Evolutionary conservation across 2,113 vertebrate genomes (phyloP), one percentile per base, ranked within the genome.

Genomic region (Tupaia chinensis): DNA sequence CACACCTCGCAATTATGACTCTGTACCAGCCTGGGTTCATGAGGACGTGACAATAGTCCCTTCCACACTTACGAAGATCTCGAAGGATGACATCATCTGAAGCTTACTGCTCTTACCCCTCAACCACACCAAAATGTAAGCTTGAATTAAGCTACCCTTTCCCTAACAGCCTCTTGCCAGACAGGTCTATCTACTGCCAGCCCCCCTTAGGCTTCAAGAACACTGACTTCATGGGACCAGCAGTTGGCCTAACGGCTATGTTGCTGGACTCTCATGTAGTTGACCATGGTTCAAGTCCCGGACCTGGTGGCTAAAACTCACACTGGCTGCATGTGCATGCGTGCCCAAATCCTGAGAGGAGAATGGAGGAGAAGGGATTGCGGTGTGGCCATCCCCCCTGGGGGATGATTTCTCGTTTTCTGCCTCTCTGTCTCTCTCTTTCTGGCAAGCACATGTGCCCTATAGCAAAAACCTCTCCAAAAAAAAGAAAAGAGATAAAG

Each of bases 121-220:
- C 14, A 16, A 16, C 93, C 56, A 68, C 66, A 44, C 68, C 83
- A 79, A 22, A 88, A 72, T 12, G 70, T 77, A 80, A 7, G 0
- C 23, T 91, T 95, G n/a, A 83, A 79, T 84, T 66, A 95, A 73
- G 22, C 74, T 76, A 32, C 82, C 17, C 14, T 19, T 72, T 32
- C 27, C 17, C 53, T 17, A 58, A 83, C 10, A 86, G 23, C 88
- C 65, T 94, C 79, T 93, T 17, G 69, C 44, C 53, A 73, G 65
- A 94, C 94, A 87, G 83, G 91, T 93, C 96, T 86, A 29, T 32
- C 85, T 81, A 54, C 89, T 95, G 58, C 53, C 66, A 6, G 80
- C 9, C 73, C 34, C 44, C 82, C 84, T 92, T 19, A 23, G 89
- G 93, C 78, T 1, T 89, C 79, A 73, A n/a, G n/a, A 80, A n/a